Base-by-base conservation (phyloP, 2,888 invertebrate species). In the Mesorhabditis belari region DNA sequence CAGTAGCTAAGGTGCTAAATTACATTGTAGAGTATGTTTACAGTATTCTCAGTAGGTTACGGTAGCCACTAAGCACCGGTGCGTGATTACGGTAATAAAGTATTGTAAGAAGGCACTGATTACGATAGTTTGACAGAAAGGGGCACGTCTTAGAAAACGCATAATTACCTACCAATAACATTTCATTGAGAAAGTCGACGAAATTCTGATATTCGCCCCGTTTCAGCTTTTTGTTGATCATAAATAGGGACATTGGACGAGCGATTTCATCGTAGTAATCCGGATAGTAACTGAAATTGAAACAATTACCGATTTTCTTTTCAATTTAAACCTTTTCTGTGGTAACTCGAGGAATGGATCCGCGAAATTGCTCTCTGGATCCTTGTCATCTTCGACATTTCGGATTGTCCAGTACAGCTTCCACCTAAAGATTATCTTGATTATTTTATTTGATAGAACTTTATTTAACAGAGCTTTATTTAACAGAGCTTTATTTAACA, bases 211-310 rank as follows among this genome's bases (percentile, higher is more conserved):
- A 80, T n/a, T 70, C 61, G 24, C 66, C 69, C n/a, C 60, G 64
- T 62, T 84, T 85, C 28, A 86, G 77, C 66, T 82, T 83, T 61
- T 83, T 82, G 64, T 84, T 82, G 53, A 98, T 94, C 84, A 94
- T 92, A 72, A 89, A 88, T 77, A 98, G 84, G 0, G 95, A 94
- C 73, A 98, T 88, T 0, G 98, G 96, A 79, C 90, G 90, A 81
- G 92, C 91, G 57, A 98, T 96, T 81, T 93, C 91, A 75, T 90
- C 90, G 84, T 94, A 99, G 82, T 98, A 98, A 83, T 96, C 96
- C 0, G 95, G 92, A 84, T 96, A 94, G 70, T 88, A 67, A 51
- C 74, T 74, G 62, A 35, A 61, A 26, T 9, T 4, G 58, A 21
- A 35, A 44, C 26, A n/a, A n/a, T n/a, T 9, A 21, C 12, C n/a